Conservation (phyloP, 2,888 invertebrate species). For the Trachelus iudaicus region DNA sequence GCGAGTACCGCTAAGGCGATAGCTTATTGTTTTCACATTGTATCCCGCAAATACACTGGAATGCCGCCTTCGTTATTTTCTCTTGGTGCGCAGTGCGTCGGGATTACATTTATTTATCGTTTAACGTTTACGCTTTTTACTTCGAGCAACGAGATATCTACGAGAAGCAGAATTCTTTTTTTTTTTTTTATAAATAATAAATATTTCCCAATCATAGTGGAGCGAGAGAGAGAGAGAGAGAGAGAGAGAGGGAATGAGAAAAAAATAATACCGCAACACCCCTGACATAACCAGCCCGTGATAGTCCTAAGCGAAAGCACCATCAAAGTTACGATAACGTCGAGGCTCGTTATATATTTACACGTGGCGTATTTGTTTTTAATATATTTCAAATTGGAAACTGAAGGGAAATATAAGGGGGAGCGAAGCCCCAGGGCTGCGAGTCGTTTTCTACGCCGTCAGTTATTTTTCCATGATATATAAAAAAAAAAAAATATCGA, state of each 20-base stretch:
- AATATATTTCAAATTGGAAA: conserved; percentile 6
- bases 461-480: background rate
- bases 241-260: background rate
- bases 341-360: conserved; percentile 25
- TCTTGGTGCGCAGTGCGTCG: background rate
- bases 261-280: background rate
- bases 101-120: background rate
- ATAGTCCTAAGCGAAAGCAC: background rate
- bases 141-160: background rate
- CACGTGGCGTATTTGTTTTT: conserved; percentile 24
- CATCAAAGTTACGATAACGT: background rate
- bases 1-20: conserved; percentile 22
- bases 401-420: background rate
- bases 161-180: background rate
- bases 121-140: background rate
- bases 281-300: conserved; percentile 34
- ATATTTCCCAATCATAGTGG: conserved; percentile 1
- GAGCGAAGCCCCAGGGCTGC: background rate
- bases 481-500: background rate
- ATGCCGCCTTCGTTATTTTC: conserved; percentile 27
- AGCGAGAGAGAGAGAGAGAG: background rate
- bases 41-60: conserved; percentile 27
- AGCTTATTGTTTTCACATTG: conserved; percentile 33
- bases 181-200: background rate
- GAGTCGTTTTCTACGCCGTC: background rate